Evolutionary conservation across 2,888 invertebrate genomes (phyloP), one percentile per base, ranked within the genome.

Genomic region (Agrotis clavis): DNA sequence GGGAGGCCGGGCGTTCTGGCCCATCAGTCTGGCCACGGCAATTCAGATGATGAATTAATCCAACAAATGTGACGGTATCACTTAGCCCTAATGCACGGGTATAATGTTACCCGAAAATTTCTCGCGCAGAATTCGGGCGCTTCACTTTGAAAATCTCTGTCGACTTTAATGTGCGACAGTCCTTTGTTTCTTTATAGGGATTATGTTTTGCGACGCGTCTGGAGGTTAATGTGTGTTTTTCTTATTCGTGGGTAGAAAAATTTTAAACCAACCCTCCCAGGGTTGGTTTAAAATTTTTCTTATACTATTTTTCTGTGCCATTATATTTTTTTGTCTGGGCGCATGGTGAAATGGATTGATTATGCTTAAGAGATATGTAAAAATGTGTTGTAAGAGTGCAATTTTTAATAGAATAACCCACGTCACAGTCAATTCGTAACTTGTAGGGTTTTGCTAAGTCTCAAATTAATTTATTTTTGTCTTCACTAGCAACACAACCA

Each of bases 11-110:
- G 92, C 92, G 94, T 94, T 95, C 93, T 94, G 93, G 94, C 89
- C 95, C 96, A 96, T 96, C 96, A 96, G 95, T 95, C 95, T 96
- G 95, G 96, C 95, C 96, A 94, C 95, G 96, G 96, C 96, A 96
- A 96, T 96, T 95, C 95, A 92, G 96, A 96, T 96, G 96, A 96
- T 96, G 96, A 96, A 96, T 96, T 96, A 96, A 96, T 96, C 96
- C 94, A 95, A 94, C 96, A 96, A 96, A 96, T 96, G 96, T 96
- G 96, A 95, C 96, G 96, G 93, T 95, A 96, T 96, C 96, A 96
- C 96, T 96, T 96, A 95, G 96, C 96, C 93, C 94, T 96, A 96
- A 96, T 96, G 96, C 94, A 95, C 91, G 95, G 95, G 93, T 96
- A 95, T 96, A 96, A 96, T 94, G 95, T 96, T 96, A 95, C 96